Evolutionary conservation across 2,888 invertebrate species (phyloP).

Genomic region (Amphipoea oculea): DNA sequence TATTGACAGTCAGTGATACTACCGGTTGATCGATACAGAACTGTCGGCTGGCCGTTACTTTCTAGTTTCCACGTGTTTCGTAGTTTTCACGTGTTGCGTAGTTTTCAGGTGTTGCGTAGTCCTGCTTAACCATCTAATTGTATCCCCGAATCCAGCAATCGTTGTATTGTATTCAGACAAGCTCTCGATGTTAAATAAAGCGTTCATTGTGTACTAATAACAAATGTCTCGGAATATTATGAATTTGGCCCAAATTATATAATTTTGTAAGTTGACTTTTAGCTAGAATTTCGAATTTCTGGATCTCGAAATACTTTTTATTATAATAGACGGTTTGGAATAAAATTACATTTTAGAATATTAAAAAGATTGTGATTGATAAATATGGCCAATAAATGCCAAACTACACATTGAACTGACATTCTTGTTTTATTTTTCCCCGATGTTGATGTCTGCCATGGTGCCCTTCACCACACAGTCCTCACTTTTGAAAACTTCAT

Average conservation of each 20-base stretch:
- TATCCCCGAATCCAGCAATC: background rate
- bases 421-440: slow-evolving; percentile 53
- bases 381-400: slow-evolving; percentile 71
- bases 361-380: slow-evolving; percentile 54
- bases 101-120: background rate
- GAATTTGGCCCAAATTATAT: background rate
- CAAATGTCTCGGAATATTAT: background rate
- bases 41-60: background rate
- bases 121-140: background rate
- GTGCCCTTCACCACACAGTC: too few species aligned
- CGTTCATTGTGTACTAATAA: slow-evolving; percentile 9
- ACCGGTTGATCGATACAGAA: background rate
- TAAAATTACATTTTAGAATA: slow-evolving; percentile 4
- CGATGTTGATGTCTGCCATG: background rate
- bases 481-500: too few species aligned
- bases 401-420: slow-evolving; percentile 71
- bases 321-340: slow-evolving; percentile 1
- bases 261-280: background rate
- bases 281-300: slow-evolving; percentile 33
- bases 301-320: slow-evolving; percentile 3
- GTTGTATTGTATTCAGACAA: slow-evolving; percentile 1
- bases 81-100: background rate
- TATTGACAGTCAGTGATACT: background rate
- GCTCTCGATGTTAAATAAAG: background rate
- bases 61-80: background rate